These are phyloP conservation scores for Montipora foliosa DNA, from an alignment of 64 coral and sea anemone species.

Conservation along the genomic window DNA sequence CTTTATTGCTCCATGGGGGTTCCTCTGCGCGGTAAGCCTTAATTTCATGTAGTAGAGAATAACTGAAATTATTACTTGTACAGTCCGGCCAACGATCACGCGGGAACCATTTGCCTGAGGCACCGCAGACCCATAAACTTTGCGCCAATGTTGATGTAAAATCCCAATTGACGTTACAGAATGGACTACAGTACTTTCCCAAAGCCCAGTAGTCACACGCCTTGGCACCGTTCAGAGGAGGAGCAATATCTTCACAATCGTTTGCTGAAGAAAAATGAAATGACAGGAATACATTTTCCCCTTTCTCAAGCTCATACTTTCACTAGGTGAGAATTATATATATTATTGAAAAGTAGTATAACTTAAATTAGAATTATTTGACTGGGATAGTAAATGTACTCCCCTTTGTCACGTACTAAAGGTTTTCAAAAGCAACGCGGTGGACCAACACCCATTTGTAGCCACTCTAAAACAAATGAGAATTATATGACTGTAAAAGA, in stretches of 20 bases:
- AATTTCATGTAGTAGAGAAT: not conserved
- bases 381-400: too few relatives aligned
- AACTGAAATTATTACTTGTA: constrained; percentile 15
- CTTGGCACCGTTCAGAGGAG: constrained; percentile 38
- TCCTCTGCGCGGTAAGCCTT: too few relatives aligned
- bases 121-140: constrained; percentile 45
- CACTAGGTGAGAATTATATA: too few relatives aligned
- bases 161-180: constrained; percentile 36
- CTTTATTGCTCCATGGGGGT: too few relatives aligned
- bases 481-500: too few relatives aligned
- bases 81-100: constrained; percentile 29
- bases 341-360: too few relatives aligned
- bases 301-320: not conserved
- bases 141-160: not conserved
- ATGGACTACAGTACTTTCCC: constrained; percentile 33
- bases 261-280: constrained; percentile 9
- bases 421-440: too few relatives aligned
- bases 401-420: too few relatives aligned
- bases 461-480: too few relatives aligned
- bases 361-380: too few relatives aligned
- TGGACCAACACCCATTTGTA: too few relatives aligned
- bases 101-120: constrained; percentile 28
- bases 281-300: not conserved
- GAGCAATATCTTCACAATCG: not conserved
- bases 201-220: constrained; percentile 49